Base-by-base conservation (phyloP, 2,888 invertebrate genomes). In the Eupithecia abbreviata region DNA sequence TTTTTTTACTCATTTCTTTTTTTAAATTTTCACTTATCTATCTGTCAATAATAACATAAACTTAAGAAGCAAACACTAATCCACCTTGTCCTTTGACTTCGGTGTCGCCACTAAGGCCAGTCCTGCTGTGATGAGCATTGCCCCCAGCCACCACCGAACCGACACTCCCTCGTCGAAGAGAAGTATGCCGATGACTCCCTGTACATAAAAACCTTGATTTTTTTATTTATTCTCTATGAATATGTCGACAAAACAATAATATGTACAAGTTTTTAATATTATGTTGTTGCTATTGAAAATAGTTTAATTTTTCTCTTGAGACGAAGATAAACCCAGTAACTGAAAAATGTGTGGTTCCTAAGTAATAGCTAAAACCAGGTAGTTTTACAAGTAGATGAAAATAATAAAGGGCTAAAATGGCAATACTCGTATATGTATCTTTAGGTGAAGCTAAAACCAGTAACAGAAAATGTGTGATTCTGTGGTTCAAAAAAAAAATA, bases 151-250 rank as follows among this genome's bases (percentile, higher is more conserved):
- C 96, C 98, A 98, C 55, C 95, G 87, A 7, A 96, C 71, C 0
- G 97, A 96, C 0, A 97, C 96, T 0, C 95, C 92, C 90, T 98
- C 98, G 41, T 95, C 95, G 90, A 98, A 98, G 66, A 98, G 83
- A 9, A 96, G 77, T 73, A 96, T 93, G 5, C 98, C 98, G 75
- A 97, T 92, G 58, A 97, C 77, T 67, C 97, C 98, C 98, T 98
- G 67, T n/a, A 10, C 13, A 66, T 15, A 2, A 41, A 65, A 30
- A 65, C 41, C 12, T 41, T 0, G 13, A 3, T 4, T 65, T 10
- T 12, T 49, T 49, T 9, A 49, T 49, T 2, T 49, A 49, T 49
- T 49, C 47, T 49, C 3, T 49, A 3, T 49, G 12, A 12, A 4
- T 10, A 12, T 49, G 12, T 7, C 9, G 12, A 12, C 12, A 49